A percentile compares a stretch with the other conserved stretches of the same genome.
Evolutionary conservation across 2,888 invertebrate genomes (phyloP).

Genomic region (Therioaphis trifolii): DNA sequence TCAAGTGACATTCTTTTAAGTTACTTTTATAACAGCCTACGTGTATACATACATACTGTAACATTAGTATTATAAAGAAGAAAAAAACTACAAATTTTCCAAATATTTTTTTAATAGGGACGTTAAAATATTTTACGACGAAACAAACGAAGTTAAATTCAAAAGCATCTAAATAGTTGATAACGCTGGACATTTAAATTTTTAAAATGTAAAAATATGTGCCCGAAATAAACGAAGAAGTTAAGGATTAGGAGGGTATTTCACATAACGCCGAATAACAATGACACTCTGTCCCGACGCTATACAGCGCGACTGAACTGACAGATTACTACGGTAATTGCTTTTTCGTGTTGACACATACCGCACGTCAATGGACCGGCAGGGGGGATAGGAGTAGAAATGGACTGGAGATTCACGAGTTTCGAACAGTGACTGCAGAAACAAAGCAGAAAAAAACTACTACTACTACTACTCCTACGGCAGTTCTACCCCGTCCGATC

Average conservation of each 20-base stretch:
- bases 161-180: no score
- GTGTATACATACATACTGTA: no score
- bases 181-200: no score
- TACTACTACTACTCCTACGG: background rate
- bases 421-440: background rate
- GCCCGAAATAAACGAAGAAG: conserved; percentile 7
- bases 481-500: background rate
- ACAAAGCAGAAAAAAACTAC: conserved; percentile 16
- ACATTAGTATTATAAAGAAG: no score
- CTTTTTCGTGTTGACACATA: conserved; percentile 57
- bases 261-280: conserved; percentile 13
- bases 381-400: background rate
- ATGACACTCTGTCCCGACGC: background rate
- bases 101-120: no score
- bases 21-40: no score
- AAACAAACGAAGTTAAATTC: no score
- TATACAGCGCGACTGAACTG: background rate
- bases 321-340: conserved; percentile 56
- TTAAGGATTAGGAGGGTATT: conserved; percentile 5
- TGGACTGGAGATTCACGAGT: background rate
- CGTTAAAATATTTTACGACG: no score
- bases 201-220: background rate
- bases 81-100: no score
- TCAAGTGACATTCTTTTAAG: no score
- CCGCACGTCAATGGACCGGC: conserved; percentile 21